phyloP scores from a whole-genome alignment of 1,140 invertebrate species.

The Micrasema longulum region DNA sequence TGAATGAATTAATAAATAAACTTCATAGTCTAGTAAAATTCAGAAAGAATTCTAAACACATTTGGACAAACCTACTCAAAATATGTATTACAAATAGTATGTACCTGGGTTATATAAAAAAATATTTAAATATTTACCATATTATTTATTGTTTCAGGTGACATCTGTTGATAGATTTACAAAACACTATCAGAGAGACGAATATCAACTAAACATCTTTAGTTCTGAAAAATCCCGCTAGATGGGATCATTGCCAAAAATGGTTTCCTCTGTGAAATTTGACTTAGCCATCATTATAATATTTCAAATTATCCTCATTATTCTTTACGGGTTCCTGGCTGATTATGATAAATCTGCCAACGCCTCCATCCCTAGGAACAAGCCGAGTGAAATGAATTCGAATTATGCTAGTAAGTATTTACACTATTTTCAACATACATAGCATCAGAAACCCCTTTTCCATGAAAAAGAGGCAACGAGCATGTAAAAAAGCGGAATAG shows the following conservation, averaged over 20 bases:
- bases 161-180: neutral
- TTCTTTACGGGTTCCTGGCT: conserved; percentile 46
- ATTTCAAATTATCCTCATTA: conserved; percentile 47
- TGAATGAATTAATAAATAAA: too few relatives aligned
- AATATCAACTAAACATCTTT: conserved; percentile 1
- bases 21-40: too few relatives aligned
- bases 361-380: conserved; percentile 31
- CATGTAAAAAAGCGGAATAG: too few relatives aligned
- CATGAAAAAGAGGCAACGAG: too few relatives aligned
- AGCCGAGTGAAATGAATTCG: conserved; percentile 46
- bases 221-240: conserved; percentile 10
- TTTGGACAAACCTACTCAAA: too few relatives aligned
- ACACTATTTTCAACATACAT: too few relatives aligned
- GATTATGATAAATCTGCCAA: conserved; percentile 47
- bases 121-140: too few relatives aligned
- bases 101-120: too few relatives aligned
- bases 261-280: conserved; percentile 39
- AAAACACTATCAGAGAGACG: neutral
- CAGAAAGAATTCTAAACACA: too few relatives aligned
- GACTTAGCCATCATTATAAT: conserved; percentile 40
- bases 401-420: conserved; percentile 53
- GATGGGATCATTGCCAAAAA: conserved; percentile 45
- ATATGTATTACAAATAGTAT: too few relatives aligned
- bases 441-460: too few relatives aligned
- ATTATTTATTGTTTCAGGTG: conserved; percentile 23